phyloP scores from a whole-genome alignment of 1,140 invertebrate species.

The Euura saliciscinereae region DNA sequence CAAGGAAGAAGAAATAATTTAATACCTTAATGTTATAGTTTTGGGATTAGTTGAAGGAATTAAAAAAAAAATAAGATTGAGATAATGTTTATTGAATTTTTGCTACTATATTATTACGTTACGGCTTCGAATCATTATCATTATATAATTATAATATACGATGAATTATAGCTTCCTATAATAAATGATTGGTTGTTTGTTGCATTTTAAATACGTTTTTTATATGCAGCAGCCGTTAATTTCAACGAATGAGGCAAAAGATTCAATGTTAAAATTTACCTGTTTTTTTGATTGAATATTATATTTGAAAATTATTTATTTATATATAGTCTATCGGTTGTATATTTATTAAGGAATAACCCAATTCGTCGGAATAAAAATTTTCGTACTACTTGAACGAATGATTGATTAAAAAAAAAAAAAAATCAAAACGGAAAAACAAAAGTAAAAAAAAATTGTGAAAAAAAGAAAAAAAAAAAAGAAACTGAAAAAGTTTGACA shows the following conservation, averaged over 20 bases:
- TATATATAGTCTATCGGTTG: slow-evolving; percentile 57
- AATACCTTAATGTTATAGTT: not conserved
- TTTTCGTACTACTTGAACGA: not conserved
- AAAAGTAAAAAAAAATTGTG: not conserved
- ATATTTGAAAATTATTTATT: slow-evolving; percentile 47
- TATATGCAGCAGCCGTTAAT: too few relatives aligned
- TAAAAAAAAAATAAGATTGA: not conserved
- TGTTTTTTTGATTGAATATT: slow-evolving; percentile 2
- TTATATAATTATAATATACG: too few relatives aligned
- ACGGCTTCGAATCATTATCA: not conserved
- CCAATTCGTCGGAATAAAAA: slow-evolving; percentile 33
- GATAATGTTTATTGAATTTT: not conserved
- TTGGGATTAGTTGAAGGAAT: not conserved
- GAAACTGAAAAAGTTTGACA: not conserved
- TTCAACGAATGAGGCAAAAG: too few relatives aligned
- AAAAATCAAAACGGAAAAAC: slow-evolving; percentile 2
- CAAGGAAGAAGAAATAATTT: not conserved
- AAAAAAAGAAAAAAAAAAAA: not conserved
- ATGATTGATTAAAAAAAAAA: not conserved
- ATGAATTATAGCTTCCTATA: too few relatives aligned
- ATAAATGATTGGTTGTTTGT: too few relatives aligned
- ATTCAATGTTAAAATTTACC: too few relatives aligned
- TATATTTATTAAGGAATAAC: slow-evolving; percentile 49
- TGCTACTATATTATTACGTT: not conserved
- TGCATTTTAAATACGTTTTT: too few relatives aligned